These are phyloP conservation scores for Muntiacus muntjak DNA, from an alignment of 2,113 vertebrate genomes.

Conservation along the genomic window DNA sequence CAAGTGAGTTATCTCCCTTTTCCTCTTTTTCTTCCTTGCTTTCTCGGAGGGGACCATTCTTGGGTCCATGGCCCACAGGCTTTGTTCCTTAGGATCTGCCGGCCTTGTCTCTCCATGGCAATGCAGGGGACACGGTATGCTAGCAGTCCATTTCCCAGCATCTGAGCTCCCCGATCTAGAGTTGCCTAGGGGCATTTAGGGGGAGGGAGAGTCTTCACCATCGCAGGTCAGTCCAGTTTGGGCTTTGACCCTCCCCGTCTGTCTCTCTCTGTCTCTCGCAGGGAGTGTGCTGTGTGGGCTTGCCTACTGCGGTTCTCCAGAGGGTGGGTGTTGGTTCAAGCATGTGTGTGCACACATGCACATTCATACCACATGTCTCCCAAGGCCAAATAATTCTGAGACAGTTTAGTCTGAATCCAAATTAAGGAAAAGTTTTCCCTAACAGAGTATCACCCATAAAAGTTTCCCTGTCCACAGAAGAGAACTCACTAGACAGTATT, in stretches of 20 bases:
- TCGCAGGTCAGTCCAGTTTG: background rate
- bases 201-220: background rate
- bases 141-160: background rate
- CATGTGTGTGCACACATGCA: background rate
- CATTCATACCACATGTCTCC: background rate
- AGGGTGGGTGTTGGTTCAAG: background rate
- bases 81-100: background rate
- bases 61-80: background rate
- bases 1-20: background rate
- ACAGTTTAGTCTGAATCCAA: background rate
- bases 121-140: background rate
- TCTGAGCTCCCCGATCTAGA: background rate
- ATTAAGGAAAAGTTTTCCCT: background rate
- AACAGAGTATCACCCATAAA: background rate
- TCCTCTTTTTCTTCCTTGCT: background rate
- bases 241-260: background rate
- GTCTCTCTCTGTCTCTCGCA: background rate
- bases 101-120: background rate
- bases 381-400: background rate
- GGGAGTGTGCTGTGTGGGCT: background rate
- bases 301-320: background rate
- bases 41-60: background rate
- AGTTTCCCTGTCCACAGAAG: background rate
- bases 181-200: background rate
- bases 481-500: background rate